Evolutionary conservation across 2,888 invertebrate species (phyloP), one percentile per base, ranked within the genome.

Genomic region (Scaptodrosophila latifasciaeformis): DNA sequence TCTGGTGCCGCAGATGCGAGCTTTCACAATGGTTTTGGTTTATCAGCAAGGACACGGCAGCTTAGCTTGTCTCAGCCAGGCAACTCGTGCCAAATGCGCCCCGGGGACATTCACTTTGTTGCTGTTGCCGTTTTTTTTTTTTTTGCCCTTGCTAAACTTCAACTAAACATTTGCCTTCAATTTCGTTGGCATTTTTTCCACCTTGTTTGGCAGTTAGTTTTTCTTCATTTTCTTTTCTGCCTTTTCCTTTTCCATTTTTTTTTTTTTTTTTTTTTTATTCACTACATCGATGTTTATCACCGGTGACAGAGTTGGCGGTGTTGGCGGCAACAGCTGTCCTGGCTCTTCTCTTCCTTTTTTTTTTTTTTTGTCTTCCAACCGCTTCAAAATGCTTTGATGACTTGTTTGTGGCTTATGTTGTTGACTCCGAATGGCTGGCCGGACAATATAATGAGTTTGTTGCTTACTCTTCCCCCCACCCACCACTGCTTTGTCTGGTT

Each of bases 81-180:
- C 6, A 13, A 29, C 48, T 48, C 34, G 19, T 44, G 59, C 54
- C 71, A 75, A 75, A 71, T 56, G 69, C 43, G 59, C 78, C 78
- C 71, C 19, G 49, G 78, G 67, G 75, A 71, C 62, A 62, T 27
- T 61, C 58, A 59, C 59, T 45, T 55, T 17, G 17, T 55, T 47
- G 17, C 46, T 47, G 29, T 58, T 47, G 34, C 54, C 52, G 45
- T 49, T 30, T 12, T 31, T 24, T n/a, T 47, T 30, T 37, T 52
- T 46, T 61, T 40, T 42, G 15, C 24, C 54, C 24, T 31, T 53
- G 55, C 57, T 50, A 49, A 59, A 70, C 74, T 63, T 58, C 48
- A 57, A 57, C 77, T 57, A 77, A 72, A 74, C 77, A 72, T 79
- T 72, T 72, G 59, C 77, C 77, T 72, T 79, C 70, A 72, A 67